Evolutionary conservation across 2,797 vertebrate genomes (phyloP), one percentile per base, ranked within the genome.

Genomic region (Sylvia borin): DNA sequence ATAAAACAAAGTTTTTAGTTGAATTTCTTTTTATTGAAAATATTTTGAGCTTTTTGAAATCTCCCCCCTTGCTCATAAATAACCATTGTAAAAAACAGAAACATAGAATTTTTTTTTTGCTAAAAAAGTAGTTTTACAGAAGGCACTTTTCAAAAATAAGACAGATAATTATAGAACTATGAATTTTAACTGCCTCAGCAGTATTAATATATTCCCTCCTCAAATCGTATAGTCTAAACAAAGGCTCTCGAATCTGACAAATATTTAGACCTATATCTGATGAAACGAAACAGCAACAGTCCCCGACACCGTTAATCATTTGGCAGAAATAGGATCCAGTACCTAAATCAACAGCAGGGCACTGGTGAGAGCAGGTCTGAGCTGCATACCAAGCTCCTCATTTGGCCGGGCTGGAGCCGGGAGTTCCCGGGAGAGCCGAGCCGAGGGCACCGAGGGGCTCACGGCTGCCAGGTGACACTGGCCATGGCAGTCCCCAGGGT

Each of bases 301-400:
- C 75, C 78, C 85, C 7, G 17, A 71, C 7, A 45, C 84, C 5
- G 2, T 67, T 95, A 76, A 89, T 94, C 20, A 1, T 65, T 89
- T 88, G 94, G 90, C 95, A 93, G 75, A 67, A 88, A 53, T 36
- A 64, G 89, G 83, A 83, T 43, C 51, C 75, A 61, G 12, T 15
- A 13, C 50, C 55, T 67, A 25, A 87, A 91, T 88, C 78, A 61
- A 2, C 64, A 74, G 89, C 89, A 36, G 96, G 91, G 78, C 67
- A 50, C 25, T 7, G 11, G 1, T 2, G 87, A 20, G 77, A 13
- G 89, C 53, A 0, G 14, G 6, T 60, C 85, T 74, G 92, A 91
- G 95, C 95, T 87, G 93, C 96, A 68, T 53, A 17, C 68, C 85
- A 60, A 77, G 19, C 93, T 48, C 89, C 15, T 92, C 92, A 43